A percentile compares a stretch with the other conserved stretches of the same genome.
phyloP scores from a whole-genome alignment of 1,140 invertebrate species.

The Micrasema longulum region DNA sequence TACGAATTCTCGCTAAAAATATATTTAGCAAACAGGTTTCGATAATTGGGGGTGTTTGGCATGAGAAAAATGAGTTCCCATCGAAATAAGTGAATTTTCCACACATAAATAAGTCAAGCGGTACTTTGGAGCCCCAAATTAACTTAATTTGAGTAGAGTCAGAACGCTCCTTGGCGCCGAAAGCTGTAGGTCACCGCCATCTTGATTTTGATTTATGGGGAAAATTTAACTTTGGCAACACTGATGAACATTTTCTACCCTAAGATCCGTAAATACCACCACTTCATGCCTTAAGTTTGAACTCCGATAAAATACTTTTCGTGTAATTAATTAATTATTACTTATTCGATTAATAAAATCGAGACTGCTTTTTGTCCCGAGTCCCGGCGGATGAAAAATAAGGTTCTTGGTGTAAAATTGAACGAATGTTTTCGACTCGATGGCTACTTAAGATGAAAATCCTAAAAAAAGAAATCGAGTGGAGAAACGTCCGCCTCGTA shows the following conservation, averaged over 20 bases:
- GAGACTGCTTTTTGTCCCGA: no score
- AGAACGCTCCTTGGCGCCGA: not conserved
- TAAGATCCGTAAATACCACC: no score
- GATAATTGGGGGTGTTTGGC: not conserved
- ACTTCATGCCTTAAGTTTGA: no score
- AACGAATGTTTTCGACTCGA: no score
- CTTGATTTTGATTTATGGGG: slow-evolving; percentile 3
- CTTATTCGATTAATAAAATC: no score
- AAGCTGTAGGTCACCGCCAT: slow-evolving; percentile 3
- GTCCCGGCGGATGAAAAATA: no score
- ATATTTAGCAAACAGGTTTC: not conserved
- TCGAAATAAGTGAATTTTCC: not conserved
- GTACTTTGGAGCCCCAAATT: not conserved
- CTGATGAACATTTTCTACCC: slow-evolving; percentile 7
- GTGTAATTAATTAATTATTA: no score
- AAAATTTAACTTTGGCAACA: slow-evolving; percentile 3
- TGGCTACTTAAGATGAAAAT: no score
- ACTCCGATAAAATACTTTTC: no score
- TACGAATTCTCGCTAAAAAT: not conserved
- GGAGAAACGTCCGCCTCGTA: no score
- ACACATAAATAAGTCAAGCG: not conserved
- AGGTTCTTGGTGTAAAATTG: no score
- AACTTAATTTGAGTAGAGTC: slow-evolving; percentile 7
- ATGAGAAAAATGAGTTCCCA: not conserved
- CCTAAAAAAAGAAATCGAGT: no score